Conservation (phyloP, 53 echinoderm and acorn worm genomes). For the Holothuria scabra region DNA sequence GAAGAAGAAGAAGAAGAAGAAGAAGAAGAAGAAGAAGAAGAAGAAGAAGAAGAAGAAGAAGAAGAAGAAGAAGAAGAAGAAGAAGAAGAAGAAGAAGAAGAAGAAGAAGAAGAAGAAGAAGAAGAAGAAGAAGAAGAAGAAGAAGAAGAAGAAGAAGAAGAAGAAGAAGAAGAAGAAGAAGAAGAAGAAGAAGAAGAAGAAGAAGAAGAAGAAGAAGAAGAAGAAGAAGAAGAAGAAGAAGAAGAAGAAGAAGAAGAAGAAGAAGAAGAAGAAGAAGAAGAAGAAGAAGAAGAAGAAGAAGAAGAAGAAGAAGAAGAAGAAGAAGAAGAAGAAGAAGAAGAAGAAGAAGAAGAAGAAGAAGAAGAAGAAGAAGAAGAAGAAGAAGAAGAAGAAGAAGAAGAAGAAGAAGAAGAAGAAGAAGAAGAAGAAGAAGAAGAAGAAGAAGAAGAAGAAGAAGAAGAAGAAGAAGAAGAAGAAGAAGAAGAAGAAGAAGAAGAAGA, state of each 20-base stretch:
- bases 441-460: neutral
- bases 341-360: constrained; percentile 49
- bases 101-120: constrained; percentile 45
- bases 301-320: constrained; percentile 51
- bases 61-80: constrained; percentile 41
- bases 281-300: constrained; percentile 50
- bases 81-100: constrained; percentile 42
- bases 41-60: constrained; percentile 45
- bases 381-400: constrained; percentile 27
- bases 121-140: constrained; percentile 45
- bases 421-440: constrained; percentile 1
- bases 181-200: constrained; percentile 43
- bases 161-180: constrained; percentile 39
- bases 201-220: neutral
- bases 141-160: constrained; percentile 42
- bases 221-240: neutral
- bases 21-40: constrained; percentile 44
- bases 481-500: neutral
- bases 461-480: constrained; percentile 1
- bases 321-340: constrained; percentile 51
- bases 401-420: constrained; percentile 1
- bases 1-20: constrained; percentile 45
- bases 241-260: constrained; percentile 22
- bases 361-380: constrained; percentile 47
- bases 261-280: constrained; percentile 47